phyloP scores from a whole-genome alignment of 2,797 vertebrate genomes.

The Pempheris klunzingeri region DNA sequence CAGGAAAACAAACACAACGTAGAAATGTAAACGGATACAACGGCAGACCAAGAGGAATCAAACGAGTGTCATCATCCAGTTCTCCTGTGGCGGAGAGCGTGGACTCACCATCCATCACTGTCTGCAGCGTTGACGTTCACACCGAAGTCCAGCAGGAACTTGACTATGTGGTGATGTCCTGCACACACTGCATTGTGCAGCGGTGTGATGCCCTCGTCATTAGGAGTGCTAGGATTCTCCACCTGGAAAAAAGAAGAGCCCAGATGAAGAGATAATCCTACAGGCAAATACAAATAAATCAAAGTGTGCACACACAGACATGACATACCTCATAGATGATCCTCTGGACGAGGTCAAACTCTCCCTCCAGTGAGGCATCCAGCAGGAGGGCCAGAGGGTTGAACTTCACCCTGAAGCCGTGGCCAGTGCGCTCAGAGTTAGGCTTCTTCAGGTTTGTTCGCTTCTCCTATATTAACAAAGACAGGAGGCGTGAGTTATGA shows the following conservation, averaged over 20 bases:
- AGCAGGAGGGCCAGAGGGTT: constrained; percentile 96
- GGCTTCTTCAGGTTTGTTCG: constrained; percentile 98
- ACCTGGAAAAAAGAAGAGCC: constrained; percentile 84
- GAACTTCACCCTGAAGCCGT: constrained; percentile 95
- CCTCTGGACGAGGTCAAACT: constrained; percentile 98
- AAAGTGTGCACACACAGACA: not conserved
- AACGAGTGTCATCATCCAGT: too few relatives aligned
- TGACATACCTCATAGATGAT: constrained; percentile 95
- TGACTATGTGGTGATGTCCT: constrained; percentile 98
- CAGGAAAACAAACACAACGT: not conserved
- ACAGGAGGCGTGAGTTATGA: not conserved
- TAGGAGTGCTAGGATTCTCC: constrained; percentile 97
- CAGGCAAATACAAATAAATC: not conserved
- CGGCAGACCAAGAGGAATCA: not conserved
- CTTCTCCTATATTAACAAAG: constrained; percentile 85
- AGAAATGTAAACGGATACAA: not conserved
- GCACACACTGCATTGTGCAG: constrained; percentile 98
- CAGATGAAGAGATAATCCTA: constrained; percentile 7
- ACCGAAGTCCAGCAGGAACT: constrained; percentile 98
- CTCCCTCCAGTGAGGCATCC: constrained; percentile 96
- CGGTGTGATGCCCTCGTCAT: constrained; percentile 98
- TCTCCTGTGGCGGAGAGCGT: not conserved
- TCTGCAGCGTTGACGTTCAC: constrained; percentile 98
- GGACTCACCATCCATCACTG: constrained; percentile 96
- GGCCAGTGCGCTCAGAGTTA: constrained; percentile 94